Evolutionary conservation across 2,113 vertebrate species (phyloP), one percentile per base, ranked within the genome.

Genomic region (Fregetta grallaria): DNA sequence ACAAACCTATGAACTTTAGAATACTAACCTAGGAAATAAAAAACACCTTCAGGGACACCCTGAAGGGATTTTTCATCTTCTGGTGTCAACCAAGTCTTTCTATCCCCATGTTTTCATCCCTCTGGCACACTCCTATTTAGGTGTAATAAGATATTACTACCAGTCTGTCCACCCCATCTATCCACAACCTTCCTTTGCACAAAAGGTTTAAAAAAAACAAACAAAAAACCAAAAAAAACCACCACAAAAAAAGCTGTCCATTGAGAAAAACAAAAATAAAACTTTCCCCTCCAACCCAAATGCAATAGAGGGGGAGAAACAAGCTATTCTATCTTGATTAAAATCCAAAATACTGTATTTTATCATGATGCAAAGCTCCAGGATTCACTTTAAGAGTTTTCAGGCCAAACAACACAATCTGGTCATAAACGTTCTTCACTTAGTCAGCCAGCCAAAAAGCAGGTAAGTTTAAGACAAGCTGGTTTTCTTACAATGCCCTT

Each of bases 351-450:
- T 45, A 36, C 5, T 38, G 6, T 34, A 47, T 45, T 62, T 23
- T 65, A 34, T 20, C 21, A 44, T 0, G 18, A 59, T 27, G 40
- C 52, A 76, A 71, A 92, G n/a, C 30, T 73, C n/a, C 26, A n/a
- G 12, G 21, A 88, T 34, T 71, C 6, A 55, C 59, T 70, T 88
- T 53, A 75, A 68, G 66, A 58, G n/a, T 53, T 87, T 76, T n/a
- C 89, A 92, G 9, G 34, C 30, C 40, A 66, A 79, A 66, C 1
- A 0, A 26, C 55, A 70, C 19, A 49, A 40, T n/a, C 6, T 23
- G 20, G 21, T 40, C 3, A 1, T 72, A 72, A 79, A 61, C 0
- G 1, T n/a, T 62, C 40, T n/a, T 40, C 12, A 1, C 0, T 0
- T 8, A 59, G 26, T 19, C 25, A 96, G 29, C 5, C 34, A 85